A percentile compares a stretch with the other conserved stretches of the same genome.
phyloP scores from a whole-genome alignment of 1,140 invertebrate genomes.

The Cecropterus lyciades region DNA sequence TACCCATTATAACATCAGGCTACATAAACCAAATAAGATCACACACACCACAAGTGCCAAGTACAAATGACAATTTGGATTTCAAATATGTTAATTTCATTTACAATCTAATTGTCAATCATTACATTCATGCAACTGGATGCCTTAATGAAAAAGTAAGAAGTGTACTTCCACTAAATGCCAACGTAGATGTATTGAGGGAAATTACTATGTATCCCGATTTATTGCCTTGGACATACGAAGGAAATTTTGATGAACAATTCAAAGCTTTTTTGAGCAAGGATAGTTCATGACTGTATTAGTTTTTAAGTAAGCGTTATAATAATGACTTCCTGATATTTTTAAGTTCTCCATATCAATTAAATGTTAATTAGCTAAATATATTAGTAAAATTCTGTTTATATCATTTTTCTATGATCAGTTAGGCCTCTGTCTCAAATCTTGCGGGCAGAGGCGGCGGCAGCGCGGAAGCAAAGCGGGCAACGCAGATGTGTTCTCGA shows the following conservation, averaged over 20 bases:
- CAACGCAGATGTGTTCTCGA: no score
- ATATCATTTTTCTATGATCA: no score
- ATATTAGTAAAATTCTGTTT: no score
- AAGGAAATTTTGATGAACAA: slow-evolving; percentile 73
- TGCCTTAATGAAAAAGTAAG: slow-evolving; percentile 81
- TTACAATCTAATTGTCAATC: slow-evolving; percentile 76
- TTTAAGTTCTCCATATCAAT: no score
- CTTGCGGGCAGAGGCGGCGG: no score
- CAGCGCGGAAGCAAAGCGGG: no score
- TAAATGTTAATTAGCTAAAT: no score
- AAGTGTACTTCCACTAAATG: slow-evolving; percentile 72
- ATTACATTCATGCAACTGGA: slow-evolving; percentile 77
- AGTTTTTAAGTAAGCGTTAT: not conserved
- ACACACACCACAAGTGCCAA: slow-evolving; percentile 54
- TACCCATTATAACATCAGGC: slow-evolving; percentile 76
- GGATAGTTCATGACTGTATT: slow-evolving; percentile 26
- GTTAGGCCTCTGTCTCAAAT: no score
- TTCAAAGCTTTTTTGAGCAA: slow-evolving; percentile 72
- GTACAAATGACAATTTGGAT: slow-evolving; percentile 76
- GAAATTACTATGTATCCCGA: slow-evolving; percentile 74
- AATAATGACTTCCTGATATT: not conserved
- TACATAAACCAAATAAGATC: slow-evolving; percentile 76
- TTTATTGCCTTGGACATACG: slow-evolving; percentile 76
- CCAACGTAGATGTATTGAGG: slow-evolving; percentile 61
- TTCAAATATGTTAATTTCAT: slow-evolving; percentile 81